Evolutionary conservation across 1,140 invertebrate species (phyloP).

Genomic region (Zophobas atratus): DNA sequence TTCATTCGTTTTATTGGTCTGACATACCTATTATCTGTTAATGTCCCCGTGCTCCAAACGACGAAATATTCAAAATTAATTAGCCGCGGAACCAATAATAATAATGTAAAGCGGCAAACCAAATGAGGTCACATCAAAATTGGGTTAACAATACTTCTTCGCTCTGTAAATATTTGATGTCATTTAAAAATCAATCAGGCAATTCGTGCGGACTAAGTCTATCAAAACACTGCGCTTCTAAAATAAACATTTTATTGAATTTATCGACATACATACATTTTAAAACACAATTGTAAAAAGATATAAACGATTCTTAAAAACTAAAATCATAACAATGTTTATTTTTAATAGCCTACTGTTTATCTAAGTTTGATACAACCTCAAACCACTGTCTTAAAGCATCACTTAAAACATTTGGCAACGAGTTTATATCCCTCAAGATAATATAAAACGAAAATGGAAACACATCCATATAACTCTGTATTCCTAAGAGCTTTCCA

Average conservation of each 20-base stretch:
- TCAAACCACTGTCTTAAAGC: constrained; percentile 99
- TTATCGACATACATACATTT: background rate
- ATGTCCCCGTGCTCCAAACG: constrained; percentile 4
- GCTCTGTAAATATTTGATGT: constrained; percentile 1
- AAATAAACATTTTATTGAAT: background rate
- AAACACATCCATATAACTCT: constrained; percentile 93
- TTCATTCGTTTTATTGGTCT: constrained; percentile 2
- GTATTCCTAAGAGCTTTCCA: constrained; percentile 74
- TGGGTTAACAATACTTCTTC: background rate
- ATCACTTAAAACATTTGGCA: constrained; percentile 94
- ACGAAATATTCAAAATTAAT: constrained; percentile 21
- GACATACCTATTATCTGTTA: constrained; percentile 1
- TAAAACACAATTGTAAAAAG: background rate
- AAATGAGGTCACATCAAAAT: constrained; percentile 23
- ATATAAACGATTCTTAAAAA: background rate
- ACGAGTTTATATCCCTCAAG: constrained; percentile 86
- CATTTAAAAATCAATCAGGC: constrained; percentile 18
- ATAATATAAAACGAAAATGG: constrained; percentile 99
- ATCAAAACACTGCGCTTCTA: background rate
- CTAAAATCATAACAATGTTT: constrained; percentile 1
- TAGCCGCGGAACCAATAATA: background rate
- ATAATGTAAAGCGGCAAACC: background rate
- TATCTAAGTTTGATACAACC: constrained; percentile 82
- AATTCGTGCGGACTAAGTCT: too few species aligned
- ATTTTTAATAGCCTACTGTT: constrained; percentile 15